These are phyloP conservation scores for Phocoena phocoena DNA, from an alignment of 2,113 vertebrate species.

Conservation along the genomic window DNA sequence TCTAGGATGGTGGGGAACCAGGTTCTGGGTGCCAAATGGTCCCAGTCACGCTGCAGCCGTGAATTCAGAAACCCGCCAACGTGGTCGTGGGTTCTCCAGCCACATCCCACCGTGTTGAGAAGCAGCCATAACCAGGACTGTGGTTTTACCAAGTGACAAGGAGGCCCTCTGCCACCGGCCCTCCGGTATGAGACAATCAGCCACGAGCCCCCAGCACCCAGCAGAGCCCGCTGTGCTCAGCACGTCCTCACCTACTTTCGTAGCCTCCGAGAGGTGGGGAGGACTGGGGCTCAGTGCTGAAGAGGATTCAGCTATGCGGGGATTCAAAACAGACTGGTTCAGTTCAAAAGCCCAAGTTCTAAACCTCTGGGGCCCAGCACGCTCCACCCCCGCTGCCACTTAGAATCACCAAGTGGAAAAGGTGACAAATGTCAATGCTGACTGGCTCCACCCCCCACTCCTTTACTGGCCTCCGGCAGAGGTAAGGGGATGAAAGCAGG, in stretches of 20 bases:
- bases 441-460: not conserved
- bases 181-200: not conserved
- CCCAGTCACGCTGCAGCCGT: rapidly evolving
- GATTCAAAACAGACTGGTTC: not conserved
- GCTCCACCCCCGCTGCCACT: not conserved
- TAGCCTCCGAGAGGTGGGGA: not conserved
- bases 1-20: not conserved
- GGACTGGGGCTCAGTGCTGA: not conserved
- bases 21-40: too few relatives aligned
- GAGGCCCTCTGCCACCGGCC: not conserved
- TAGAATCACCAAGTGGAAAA: not conserved
- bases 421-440: not conserved
- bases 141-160: not conserved
- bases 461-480: not conserved
- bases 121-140: not conserved
- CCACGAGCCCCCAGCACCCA: not conserved
- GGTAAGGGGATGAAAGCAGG: too few relatives aligned
- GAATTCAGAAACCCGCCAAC: not conserved
- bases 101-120: not conserved
- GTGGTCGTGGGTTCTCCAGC: not conserved
- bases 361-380: not conserved
- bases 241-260: not conserved
- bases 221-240: not conserved
- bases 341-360: not conserved
- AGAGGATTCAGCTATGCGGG: not conserved